phyloP scores from a whole-genome alignment of 2,797 vertebrate species.

The Spheniscus humboldti region DNA sequence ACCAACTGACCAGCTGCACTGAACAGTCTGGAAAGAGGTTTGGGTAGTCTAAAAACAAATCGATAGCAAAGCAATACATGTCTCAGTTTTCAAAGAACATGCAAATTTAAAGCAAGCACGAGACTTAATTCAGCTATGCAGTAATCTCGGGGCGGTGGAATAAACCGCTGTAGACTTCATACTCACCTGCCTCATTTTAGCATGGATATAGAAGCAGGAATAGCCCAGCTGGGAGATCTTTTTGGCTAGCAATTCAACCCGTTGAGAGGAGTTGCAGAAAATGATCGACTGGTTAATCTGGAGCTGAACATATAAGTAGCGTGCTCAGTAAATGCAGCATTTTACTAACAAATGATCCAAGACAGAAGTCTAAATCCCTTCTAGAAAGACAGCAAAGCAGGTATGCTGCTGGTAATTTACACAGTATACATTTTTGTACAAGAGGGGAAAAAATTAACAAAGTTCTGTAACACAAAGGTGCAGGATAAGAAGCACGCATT shows the following conservation, averaged over 20 bases:
- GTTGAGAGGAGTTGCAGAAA: conserved; percentile 99
- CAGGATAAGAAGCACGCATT: not conserved
- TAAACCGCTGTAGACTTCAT: not conserved
- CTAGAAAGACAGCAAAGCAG: not conserved
- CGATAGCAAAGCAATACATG: not conserved
- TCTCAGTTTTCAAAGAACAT: not conserved
- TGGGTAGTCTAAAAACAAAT: not conserved
- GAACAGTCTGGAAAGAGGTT: not conserved
- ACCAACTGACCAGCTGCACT: not conserved
- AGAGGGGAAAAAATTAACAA: not conserved
- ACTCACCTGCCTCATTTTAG: conserved; percentile 99
- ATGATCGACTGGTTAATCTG: conserved; percentile 99
- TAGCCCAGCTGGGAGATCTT: conserved; percentile 99
- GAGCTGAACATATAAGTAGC: conserved; percentile 75
- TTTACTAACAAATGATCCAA: not conserved
- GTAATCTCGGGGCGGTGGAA: not conserved
- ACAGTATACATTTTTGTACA: not conserved
- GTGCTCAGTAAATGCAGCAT: not conserved
- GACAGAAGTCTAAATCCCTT: not conserved
- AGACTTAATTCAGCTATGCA: not conserved
- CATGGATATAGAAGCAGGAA: conserved; percentile 99
- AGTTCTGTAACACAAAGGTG: not conserved
- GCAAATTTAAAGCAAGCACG: not conserved
- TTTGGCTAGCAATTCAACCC: conserved; percentile 98
- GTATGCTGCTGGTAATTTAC: not conserved